Conservation (phyloP, 2,888 invertebrate genomes). For the Molorchus minor region DNA sequence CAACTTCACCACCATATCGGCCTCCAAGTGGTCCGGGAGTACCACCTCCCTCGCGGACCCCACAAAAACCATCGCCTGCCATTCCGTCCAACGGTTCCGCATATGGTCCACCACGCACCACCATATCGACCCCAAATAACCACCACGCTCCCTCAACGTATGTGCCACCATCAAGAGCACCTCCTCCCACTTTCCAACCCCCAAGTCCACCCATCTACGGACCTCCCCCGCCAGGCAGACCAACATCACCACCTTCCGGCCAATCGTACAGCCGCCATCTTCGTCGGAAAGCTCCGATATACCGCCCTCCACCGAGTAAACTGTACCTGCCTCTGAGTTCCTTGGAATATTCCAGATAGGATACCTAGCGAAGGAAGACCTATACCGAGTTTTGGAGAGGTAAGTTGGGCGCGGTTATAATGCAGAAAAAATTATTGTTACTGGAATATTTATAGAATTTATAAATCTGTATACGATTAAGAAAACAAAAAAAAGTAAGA, state of each 20-base stretch:
- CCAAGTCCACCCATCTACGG: constrained; percentile 21
- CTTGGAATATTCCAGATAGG: constrained; percentile 26
- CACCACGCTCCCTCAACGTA: background rate
- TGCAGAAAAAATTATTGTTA: no score
- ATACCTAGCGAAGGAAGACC: constrained; percentile 38
- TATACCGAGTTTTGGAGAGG: constrained; percentile 44
- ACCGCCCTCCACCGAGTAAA: background rate
- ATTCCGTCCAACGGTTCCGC: constrained; percentile 25
- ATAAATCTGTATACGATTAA: no score
- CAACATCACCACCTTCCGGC: constrained; percentile 20
- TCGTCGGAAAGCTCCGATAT: constrained; percentile 20
- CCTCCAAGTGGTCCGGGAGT: constrained; percentile 13
- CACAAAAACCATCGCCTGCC: constrained; percentile 32
- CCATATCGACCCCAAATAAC: background rate
- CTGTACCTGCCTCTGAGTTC: background rate
- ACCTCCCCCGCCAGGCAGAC: constrained; percentile 29
- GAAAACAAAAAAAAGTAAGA: no score
- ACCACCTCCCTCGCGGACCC: constrained; percentile 32
- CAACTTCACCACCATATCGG: background rate
- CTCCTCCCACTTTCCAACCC: background rate
- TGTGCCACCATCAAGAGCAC: background rate
- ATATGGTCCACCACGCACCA: constrained; percentile 20
- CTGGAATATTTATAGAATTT: no score
- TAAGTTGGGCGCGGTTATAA: constrained; percentile 29
- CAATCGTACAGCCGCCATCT: constrained; percentile 34